Evolutionary conservation across 2,888 invertebrate genomes (phyloP).

Genomic region (Heliconius ismenius): DNA sequence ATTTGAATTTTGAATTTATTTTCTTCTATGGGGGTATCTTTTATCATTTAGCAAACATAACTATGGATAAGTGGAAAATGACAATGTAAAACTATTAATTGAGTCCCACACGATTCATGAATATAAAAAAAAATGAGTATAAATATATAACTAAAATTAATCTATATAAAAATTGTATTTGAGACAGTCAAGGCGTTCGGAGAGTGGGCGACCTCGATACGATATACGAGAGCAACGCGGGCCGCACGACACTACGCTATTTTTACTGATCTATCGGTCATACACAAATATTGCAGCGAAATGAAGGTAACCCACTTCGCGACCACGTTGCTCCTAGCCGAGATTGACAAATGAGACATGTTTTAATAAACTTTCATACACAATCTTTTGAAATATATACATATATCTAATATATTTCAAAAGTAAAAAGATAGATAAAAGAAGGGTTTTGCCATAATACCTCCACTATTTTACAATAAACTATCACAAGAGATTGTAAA

Average conservation of each 20-base stretch:
- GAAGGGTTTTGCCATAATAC: too few relatives aligned
- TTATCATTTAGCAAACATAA: neutral
- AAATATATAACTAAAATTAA: neutral
- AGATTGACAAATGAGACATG: neutral
- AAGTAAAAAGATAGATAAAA: too few relatives aligned
- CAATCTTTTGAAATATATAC: too few relatives aligned
- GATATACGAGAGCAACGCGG: conserved; percentile 22
- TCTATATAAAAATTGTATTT: conserved; percentile 11
- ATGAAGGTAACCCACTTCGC: conserved; percentile 9
- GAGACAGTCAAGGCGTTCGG: conserved; percentile 28
- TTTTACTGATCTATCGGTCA: conserved; percentile 16
- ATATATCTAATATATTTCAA: too few relatives aligned
- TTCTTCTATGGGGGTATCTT: too few relatives aligned
- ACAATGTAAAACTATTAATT: neutral
- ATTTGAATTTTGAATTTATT: too few relatives aligned
- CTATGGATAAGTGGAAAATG: neutral
- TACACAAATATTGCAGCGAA: conserved; percentile 2
- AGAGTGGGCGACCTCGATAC: conserved; percentile 50
- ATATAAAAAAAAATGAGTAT: neutral
- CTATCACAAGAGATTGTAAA: too few relatives aligned
- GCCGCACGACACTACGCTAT: conserved; percentile 12
- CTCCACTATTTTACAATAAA: too few relatives aligned
- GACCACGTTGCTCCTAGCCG: neutral
- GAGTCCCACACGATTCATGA: neutral
- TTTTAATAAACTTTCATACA: neutral